A percentile compares a stretch with the other conserved stretches of the same genome.
These are phyloP conservation scores for Epinotia nisella DNA, from an alignment of 2,888 invertebrate species.

Conservation along the genomic window DNA sequence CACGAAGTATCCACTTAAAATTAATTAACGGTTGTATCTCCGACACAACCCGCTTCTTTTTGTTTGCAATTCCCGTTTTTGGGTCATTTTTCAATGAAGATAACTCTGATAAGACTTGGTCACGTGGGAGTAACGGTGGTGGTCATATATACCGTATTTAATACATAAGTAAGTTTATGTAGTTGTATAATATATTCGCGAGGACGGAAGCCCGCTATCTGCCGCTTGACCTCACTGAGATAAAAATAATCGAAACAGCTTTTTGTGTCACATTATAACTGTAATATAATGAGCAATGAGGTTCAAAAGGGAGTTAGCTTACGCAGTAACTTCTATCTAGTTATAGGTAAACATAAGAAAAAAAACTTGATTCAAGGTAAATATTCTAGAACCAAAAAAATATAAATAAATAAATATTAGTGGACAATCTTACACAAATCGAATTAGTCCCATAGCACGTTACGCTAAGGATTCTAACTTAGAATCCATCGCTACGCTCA, in stretches of 20 bases:
- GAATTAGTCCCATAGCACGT: too few species aligned
- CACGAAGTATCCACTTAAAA: too few species aligned
- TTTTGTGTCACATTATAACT: conserved; percentile 52
- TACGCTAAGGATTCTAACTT: too few species aligned
- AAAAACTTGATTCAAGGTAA: too few species aligned
- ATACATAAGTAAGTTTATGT: conserved; percentile 9
- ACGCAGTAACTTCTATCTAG: background rate
- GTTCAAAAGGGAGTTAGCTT: conserved; percentile 24
- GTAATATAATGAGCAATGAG: conserved; percentile 6
- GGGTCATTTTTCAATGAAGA: conserved; percentile 32
- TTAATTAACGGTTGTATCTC: too few species aligned
- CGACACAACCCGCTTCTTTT: too few species aligned
- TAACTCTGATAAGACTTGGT: conserved; percentile 12
- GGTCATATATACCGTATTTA: background rate
- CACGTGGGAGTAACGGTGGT: conserved; percentile 15
- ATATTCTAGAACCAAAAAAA: too few species aligned
- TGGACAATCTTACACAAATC: too few species aligned
- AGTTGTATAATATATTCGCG: conserved; percentile 32
- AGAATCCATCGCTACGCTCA: too few species aligned
- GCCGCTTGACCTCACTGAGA: conserved; percentile 56
- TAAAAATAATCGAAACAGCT: conserved; percentile 62
- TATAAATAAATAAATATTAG: too few species aligned
- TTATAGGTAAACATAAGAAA: too few species aligned
- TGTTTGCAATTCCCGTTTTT: conserved; percentile 14
- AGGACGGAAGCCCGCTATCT: conserved; percentile 47